Evolutionary conservation across 2,797 vertebrate genomes (phyloP), one percentile per base, ranked within the genome.

Genomic region (Coracias cyanogaster): DNA sequence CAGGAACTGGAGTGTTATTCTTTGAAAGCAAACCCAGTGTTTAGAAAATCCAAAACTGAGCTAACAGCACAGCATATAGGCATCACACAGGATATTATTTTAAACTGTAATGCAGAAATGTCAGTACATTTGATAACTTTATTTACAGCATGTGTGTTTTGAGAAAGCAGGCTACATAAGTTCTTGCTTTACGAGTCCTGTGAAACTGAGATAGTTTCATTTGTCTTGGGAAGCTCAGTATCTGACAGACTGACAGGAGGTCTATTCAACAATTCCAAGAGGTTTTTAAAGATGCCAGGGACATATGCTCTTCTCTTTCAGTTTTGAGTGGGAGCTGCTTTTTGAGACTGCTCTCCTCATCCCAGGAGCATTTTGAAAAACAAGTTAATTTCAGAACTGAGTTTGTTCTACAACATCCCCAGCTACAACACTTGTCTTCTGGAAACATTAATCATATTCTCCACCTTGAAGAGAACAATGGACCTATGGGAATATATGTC

Each of bases 11-110:
- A 82, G 79, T 45, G 16, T 95, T 96, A 81, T 95, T 97, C 97
- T 98, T 98, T 97, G 97, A 98, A 98, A 98, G 96, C 90, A 90
- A 97, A 97, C 82, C 60, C 90, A 69, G 88, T 80, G 72, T 97
- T 97, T 89, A 96, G 96, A 97, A 97, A 97, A 96, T 92, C 78
- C 93, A 72, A 94, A 97, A 86, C 14, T 77, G 95, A 97, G 90
- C 93, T 97, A 96, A 96, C 57, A 95, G 93, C 66, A 64, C 82
- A 89, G 87, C 89, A 69, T 83, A 96, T 58, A 95, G 92, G 94
- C 96, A 81, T 96, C 89, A 74, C 43, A 84, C 78, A 94, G 94
- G 96, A 96, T 96, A 95, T 95, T 97, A 86, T 97, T 97, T 97
- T 96, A 98, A 95, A 87, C 82, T 78, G 69, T 74, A 91, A 94